These are phyloP conservation scores for Charina bottae DNA, from an alignment of 2,113 vertebrate species.

Conservation along the genomic window DNA sequence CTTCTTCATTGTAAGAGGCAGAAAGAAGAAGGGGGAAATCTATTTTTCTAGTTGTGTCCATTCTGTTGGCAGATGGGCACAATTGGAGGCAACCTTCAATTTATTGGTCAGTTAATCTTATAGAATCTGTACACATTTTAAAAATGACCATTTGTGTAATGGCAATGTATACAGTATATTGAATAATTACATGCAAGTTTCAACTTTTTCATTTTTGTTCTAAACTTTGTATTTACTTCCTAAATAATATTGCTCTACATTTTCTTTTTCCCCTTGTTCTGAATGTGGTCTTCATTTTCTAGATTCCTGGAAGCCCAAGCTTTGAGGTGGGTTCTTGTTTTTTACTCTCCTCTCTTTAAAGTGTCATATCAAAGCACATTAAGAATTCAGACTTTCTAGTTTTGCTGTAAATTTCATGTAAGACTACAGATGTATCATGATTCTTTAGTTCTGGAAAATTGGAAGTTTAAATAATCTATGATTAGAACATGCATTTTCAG, in stretches of 20 bases:
- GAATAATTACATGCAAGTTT: not conserved
- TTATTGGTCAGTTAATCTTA: not conserved
- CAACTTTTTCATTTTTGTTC: not conserved
- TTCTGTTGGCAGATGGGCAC: not conserved
- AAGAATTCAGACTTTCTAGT: not conserved
- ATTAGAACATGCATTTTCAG: constrained; percentile 1
- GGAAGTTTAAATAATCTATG: not conserved
- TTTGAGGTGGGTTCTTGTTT: constrained; percentile 85
- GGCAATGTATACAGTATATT: not conserved
- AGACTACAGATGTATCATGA: not conserved
- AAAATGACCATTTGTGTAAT: not conserved
- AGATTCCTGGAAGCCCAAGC: constrained; percentile 85
- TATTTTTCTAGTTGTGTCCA: not conserved
- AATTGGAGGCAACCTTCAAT: not conserved
- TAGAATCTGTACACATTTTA: not conserved
- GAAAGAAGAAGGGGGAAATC: not conserved
- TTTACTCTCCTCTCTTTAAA: constrained; percentile 9
- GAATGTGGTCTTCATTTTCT: constrained; percentile 59
- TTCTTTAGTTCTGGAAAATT: not conserved
- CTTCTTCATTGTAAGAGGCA: not conserved
- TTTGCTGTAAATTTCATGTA: not conserved
- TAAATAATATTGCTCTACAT: constrained; percentile 69
- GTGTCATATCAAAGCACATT: not conserved
- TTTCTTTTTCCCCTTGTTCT: constrained; percentile 53
- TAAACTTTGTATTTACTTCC: constrained; percentile 33